Evolutionary conservation across 2,113 vertebrate species (phyloP), one percentile per base, ranked within the genome.

Genomic region (Salvator merianae): DNA sequence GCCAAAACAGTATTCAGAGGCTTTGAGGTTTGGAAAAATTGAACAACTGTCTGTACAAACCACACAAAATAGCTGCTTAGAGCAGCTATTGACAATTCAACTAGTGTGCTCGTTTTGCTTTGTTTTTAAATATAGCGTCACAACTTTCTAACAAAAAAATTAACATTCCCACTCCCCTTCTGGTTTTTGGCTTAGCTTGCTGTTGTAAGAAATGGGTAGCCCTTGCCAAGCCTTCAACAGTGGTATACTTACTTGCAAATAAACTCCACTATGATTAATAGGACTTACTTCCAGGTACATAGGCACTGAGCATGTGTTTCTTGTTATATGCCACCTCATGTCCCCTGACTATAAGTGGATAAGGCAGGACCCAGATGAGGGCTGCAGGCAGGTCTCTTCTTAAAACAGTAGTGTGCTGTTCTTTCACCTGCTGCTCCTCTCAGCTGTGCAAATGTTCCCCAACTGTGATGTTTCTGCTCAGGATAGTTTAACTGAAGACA

Each of bases 1-100:
- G 80, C 80, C 85, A 78, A 86, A 82, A 82, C 74, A 82, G 71
- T 32, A 82, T 68, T 77, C 79, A 78, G 22, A 65, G 32, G 40
- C 53, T 36, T 6, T 3, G 69, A 63, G 69, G 12, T 65, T 85
- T 65, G 47, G 69, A 85, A 59, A 73, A 79, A 79, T 34, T 79
- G 76, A 36, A 78, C 43, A 36, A 71, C 68, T 79, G 36, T 59
- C 36, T 71, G n/a, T 40, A 65, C 32, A 50, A 85, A 79, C 38
- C 43, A 55, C 59, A 78, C 38, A 63, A 36, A 59, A 65, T n/a
- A n/a, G n/a, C n/a, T n/a, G 55, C 24, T 36, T 68, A 47, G 53
- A 32, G 47, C 24, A 73, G 34, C 55, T 28, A 28, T 47, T 43
- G 68, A 34, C 14, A 71, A 84, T 4, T 62, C 66, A 70, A 24